Conservation (phyloP, 1,140 invertebrate genomes). For the Hycleus phaleratus region DNA sequence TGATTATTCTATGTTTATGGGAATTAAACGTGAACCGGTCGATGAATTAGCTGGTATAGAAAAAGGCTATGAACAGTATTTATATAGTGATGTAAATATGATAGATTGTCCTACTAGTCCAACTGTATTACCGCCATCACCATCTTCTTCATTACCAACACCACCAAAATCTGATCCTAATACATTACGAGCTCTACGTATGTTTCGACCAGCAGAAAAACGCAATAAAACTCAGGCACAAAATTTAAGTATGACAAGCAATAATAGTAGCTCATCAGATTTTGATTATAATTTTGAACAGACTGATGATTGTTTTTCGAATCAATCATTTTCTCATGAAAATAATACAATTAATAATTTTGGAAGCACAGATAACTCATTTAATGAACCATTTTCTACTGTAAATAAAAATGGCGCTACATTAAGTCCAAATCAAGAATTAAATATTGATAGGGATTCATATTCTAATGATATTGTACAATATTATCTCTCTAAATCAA, state of each 20-base stretch:
- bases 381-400: too few relatives aligned
- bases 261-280: conserved; percentile 4
- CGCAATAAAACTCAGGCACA: conserved; percentile 5
- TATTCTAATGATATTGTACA: too few relatives aligned
- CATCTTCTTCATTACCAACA: conserved; percentile 13
- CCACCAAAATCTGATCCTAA: conserved; percentile 45
- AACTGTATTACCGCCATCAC: conserved; percentile 20
- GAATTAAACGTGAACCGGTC: conserved; percentile 45
- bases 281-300: too few relatives aligned
- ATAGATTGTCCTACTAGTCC: conserved; percentile 18
- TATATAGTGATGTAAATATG: conserved; percentile 30
- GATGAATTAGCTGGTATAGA: conserved; percentile 46
- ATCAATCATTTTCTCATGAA: too few relatives aligned
- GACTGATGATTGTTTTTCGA: too few relatives aligned
- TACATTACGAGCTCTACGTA: conserved; percentile 48
- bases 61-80: conserved; percentile 48
- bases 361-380: too few relatives aligned
- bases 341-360: too few relatives aligned
- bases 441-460: too few relatives aligned
- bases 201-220: conserved; percentile 37
- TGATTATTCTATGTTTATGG: conserved; percentile 56
- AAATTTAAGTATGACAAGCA: conserved; percentile 3
- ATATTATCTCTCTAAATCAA: too few relatives aligned
- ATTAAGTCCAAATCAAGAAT: too few relatives aligned
- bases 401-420: too few relatives aligned